phyloP scores from a whole-genome alignment of 2,797 vertebrate species.

The Leptoclinus maculatus region DNA sequence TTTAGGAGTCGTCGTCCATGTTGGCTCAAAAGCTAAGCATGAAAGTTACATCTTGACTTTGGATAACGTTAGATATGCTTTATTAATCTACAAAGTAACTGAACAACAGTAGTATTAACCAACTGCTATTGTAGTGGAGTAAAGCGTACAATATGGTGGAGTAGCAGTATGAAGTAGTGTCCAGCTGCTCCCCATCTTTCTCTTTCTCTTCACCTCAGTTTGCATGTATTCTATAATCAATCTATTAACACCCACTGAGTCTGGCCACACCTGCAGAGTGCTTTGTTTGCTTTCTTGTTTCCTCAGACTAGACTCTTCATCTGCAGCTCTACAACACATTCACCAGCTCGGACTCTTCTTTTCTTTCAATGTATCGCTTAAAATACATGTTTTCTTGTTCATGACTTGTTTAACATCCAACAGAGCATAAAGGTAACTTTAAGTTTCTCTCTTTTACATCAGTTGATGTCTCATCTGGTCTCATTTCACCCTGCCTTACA shows the following conservation, averaged over 20 bases:
- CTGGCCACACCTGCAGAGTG: neutral
- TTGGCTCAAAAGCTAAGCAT: too few species aligned
- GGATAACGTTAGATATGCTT: neutral
- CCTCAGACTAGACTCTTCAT: neutral
- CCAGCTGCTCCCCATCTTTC: neutral
- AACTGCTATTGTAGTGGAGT: neutral
- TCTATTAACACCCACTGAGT: neutral
- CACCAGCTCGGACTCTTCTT: neutral
- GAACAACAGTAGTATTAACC: neutral
- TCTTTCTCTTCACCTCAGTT: neutral
- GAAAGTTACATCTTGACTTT: too few species aligned
- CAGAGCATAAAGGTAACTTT: neutral
- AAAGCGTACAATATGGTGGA: neutral
- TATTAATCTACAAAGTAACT: neutral
- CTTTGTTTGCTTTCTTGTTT: neutral
- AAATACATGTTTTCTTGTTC: neutral
- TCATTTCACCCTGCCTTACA: neutral
- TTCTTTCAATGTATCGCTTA: neutral
- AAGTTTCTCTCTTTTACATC: neutral
- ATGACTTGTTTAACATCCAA: neutral
- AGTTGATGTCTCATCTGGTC: conserved; percentile 1
- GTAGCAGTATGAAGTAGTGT: neutral
- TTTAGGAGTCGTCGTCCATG: neutral
- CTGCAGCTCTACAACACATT: neutral
- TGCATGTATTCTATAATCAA: neutral